Conservation (phyloP, 2,888 invertebrate genomes). For the Adelognathus sp. region DNA sequence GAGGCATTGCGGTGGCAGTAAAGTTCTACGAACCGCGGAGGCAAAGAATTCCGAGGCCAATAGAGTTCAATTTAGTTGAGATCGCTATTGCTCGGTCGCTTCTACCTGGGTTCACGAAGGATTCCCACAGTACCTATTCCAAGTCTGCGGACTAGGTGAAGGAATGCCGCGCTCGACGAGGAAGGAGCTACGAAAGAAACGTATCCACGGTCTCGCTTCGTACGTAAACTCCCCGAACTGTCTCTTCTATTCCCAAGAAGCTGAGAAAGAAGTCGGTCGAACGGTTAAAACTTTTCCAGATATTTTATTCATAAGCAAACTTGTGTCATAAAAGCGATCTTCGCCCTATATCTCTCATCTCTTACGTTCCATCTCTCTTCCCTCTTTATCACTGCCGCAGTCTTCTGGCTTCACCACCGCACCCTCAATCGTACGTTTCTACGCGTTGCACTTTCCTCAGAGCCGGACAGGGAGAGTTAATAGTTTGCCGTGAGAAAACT, state of each 20-base stretch:
- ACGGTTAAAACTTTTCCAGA: constrained; percentile 66
- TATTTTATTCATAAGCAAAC: constrained; percentile 76
- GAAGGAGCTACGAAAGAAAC: constrained; percentile 25
- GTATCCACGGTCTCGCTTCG: neutral
- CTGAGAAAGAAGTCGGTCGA: constrained; percentile 52
- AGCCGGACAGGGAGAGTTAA: neutral
- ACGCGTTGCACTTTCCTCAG: neutral
- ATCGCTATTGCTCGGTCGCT: constrained; percentile 18
- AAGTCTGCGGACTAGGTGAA: constrained; percentile 47
- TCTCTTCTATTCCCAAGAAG: constrained; percentile 21
- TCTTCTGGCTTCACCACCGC: neutral
- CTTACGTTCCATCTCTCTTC: neutral
- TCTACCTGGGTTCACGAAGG: neutral
- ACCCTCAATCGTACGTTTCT: neutral
- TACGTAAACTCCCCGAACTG: no score
- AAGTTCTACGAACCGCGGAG: neutral
- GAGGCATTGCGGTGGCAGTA: neutral
- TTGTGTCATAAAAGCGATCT: constrained; percentile 74
- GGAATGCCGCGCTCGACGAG: constrained; percentile 32
- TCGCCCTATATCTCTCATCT: constrained; percentile 8
- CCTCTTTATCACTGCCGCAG: neutral
- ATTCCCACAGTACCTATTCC: constrained; percentile 38
- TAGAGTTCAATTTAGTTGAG: constrained; percentile 47
- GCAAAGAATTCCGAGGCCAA: constrained; percentile 37
- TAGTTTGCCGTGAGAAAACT: neutral